Conservation (phyloP, 2,113 vertebrate species). For the Oostethus manadensis region DNA sequence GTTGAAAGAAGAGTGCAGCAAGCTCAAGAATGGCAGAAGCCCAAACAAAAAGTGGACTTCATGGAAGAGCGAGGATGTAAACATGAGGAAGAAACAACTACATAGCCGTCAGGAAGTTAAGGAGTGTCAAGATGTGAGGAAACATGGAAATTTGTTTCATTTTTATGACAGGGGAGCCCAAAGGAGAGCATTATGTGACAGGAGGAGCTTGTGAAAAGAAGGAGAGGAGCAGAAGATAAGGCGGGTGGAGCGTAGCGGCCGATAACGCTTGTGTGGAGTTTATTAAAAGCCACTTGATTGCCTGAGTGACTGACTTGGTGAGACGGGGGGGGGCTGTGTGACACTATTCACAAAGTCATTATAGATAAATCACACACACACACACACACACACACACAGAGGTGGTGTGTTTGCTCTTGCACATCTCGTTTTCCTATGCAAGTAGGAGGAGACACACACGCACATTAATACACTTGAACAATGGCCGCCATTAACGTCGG, state of each 20-base stretch:
- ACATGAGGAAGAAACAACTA: background rate
- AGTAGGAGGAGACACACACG: constrained; percentile 46
- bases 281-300: constrained; percentile 81
- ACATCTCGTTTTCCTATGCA: constrained; percentile 59
- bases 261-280: constrained; percentile 82
- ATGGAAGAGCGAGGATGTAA: background rate
- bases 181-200: constrained; percentile 36
- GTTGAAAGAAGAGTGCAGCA: too few species aligned
- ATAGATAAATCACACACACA: constrained; percentile 84
- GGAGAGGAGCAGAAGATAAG: constrained; percentile 52
- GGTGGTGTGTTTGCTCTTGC: constrained; percentile 45
- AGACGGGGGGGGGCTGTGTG: constrained; percentile 68
- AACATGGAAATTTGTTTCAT: constrained; percentile 20
- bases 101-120: constrained; percentile 14
- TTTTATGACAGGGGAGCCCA: constrained; percentile 4
- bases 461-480: constrained; percentile 50
- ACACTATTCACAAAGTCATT: constrained; percentile 85
- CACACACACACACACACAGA: background rate
- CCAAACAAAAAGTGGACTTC: too few species aligned
- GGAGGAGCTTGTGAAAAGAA: constrained; percentile 52
- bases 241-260: constrained; percentile 45
- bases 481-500: constrained; percentile 48
- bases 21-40: too few species aligned
- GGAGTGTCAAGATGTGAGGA: constrained; percentile 8
- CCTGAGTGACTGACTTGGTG: constrained; percentile 68